Evolutionary conservation across 2,888 invertebrate species (phyloP).

Genomic region (Campopleginae sp.): DNA sequence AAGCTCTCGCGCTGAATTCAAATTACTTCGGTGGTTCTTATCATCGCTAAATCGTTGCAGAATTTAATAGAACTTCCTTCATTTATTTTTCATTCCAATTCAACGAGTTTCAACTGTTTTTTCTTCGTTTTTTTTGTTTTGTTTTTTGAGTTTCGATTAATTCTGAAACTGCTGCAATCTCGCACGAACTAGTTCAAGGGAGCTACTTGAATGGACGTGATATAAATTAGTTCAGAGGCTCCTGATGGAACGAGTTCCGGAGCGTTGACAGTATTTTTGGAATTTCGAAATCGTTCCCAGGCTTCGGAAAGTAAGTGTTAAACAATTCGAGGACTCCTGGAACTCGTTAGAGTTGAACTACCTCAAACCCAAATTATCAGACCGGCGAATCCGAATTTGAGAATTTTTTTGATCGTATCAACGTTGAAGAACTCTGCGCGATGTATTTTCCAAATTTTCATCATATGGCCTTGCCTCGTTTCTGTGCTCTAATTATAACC

Average conservation of each 20-base stretch:
- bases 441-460: background rate
- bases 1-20: background rate
- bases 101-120: background rate
- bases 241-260: background rate
- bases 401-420: background rate
- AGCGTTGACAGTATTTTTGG: background rate
- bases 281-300: background rate
- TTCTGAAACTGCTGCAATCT: background rate
- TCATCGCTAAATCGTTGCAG: background rate
- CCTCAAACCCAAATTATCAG: background rate
- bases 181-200: background rate
- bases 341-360: background rate
- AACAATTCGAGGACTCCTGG: background rate
- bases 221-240: background rate
- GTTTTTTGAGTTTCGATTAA: background rate
- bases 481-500: conserved; percentile 43
- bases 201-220: background rate
- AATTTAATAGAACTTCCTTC: background rate
- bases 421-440: background rate
- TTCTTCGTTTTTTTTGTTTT: background rate
- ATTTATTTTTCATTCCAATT: background rate
- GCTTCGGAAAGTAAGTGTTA: background rate
- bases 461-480: conserved; percentile 4
- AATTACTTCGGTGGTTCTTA: background rate
- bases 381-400: background rate